phyloP scores from a whole-genome alignment of 30 jellyfish, hydroid and myxozoan genomes.

The Chironex yamaguchii region DNA sequence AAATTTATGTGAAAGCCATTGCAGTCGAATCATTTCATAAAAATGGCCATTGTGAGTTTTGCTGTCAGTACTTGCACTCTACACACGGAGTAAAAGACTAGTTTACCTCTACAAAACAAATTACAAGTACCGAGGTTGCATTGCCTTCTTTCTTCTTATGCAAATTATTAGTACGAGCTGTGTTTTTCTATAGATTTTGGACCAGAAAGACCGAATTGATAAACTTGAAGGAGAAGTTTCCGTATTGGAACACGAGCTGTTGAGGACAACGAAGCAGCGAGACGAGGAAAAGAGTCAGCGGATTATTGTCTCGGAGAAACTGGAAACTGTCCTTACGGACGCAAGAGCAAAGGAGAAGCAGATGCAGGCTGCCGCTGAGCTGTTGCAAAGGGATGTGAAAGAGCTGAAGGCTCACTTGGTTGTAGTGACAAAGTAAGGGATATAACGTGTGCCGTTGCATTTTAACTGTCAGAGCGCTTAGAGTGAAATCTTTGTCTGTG shows the following conservation, averaged over 20 bases:
- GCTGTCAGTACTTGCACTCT: no score
- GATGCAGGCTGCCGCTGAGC: not conserved
- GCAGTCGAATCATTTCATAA: no score
- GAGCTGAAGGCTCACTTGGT: slow-evolving; percentile 33
- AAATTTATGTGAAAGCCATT: no score
- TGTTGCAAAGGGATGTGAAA: slow-evolving; percentile 5
- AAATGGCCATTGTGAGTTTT: no score
- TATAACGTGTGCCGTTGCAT: no score
- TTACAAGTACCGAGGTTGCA: no score
- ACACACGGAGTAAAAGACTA: no score
- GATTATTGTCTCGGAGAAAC: slow-evolving; percentile 3
- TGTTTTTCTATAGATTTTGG: slow-evolving; percentile 8
- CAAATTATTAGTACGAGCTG: no score
- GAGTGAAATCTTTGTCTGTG: no score
- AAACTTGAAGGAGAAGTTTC: slow-evolving; percentile 16
- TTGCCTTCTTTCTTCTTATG: no score
- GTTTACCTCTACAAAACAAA: no score
- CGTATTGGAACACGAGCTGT: slow-evolving; percentile 2
- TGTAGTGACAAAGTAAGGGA: slow-evolving; percentile 44
- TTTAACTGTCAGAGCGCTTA: no score
- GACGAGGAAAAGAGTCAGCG: slow-evolving; percentile 45
- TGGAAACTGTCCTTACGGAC: slow-evolving; percentile 32
- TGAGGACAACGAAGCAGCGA: slow-evolving; percentile 17
- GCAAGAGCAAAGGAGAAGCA: slow-evolving; percentile 1
- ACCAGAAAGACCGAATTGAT: slow-evolving; percentile 1